Evolutionary conservation across 2,888 invertebrate species (phyloP).

Genomic region (Aradus depressus): DNA sequence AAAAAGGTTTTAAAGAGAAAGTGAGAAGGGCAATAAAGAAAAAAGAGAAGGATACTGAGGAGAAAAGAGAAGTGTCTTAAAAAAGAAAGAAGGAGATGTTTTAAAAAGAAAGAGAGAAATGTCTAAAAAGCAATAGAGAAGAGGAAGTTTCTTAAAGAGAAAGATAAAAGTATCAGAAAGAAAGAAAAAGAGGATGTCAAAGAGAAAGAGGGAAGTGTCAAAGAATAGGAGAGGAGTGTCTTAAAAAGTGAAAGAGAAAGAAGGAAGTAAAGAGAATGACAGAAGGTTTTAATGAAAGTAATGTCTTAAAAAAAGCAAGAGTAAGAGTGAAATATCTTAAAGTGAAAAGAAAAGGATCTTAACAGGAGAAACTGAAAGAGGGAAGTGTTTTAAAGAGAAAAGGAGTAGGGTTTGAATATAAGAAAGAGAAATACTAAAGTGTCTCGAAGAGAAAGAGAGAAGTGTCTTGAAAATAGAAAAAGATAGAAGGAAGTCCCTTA

Average conservation of each 20-base stretch:
- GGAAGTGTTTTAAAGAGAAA: not conserved
- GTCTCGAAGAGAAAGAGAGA: not conserved
- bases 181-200: too few relatives aligned
- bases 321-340: not conserved
- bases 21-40: not conserved
- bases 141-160: not conserved
- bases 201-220: too few relatives aligned
- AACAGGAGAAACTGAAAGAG: not conserved
- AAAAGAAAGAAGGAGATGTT: too few relatives aligned
- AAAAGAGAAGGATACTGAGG: not conserved
- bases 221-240: too few relatives aligned
- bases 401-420: not conserved
- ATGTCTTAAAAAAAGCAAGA: not conserved
- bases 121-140: too few relatives aligned
- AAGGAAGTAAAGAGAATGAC: not conserved
- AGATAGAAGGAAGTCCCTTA: not conserved
- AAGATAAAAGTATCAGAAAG: too few relatives aligned
- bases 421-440: too few relatives aligned
- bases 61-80: too few relatives aligned
- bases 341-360: not conserved
- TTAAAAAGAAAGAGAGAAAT: too few relatives aligned
- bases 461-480: not conserved
- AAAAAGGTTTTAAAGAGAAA: slow-evolving; percentile 7
- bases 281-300: not conserved
- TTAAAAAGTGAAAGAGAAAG: not conserved